Percentiles rank a stretch among this genome's conserved stretches.
Conservation (phyloP, 2,888 invertebrate species). For the Nemotelus nigrinus region DNA sequence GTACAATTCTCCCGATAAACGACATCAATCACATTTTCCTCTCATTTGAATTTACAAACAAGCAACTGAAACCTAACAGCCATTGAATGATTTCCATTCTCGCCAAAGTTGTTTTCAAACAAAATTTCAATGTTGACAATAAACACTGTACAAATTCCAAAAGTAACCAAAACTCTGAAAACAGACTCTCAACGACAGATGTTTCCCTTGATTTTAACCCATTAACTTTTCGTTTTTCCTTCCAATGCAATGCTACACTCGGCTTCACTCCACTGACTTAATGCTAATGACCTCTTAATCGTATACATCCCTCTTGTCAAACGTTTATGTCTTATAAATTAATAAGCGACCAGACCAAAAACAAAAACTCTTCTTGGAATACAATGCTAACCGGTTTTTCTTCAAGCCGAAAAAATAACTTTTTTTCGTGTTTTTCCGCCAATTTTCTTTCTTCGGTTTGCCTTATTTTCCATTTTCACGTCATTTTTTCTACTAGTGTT, state of each 20-base stretch:
- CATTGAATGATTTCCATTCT: not conserved
- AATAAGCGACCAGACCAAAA: conserved; percentile 3
- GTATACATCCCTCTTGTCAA: not conserved
- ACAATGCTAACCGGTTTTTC: not conserved
- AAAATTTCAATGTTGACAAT: not conserved
- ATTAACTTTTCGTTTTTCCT: conserved; percentile 9
- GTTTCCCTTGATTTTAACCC: not conserved
- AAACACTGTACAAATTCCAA: not conserved
- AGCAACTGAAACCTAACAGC: too few relatives aligned
- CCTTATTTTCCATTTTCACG: too few relatives aligned
- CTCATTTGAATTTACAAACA: too few relatives aligned
- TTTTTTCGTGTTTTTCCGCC: too few relatives aligned
- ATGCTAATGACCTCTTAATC: conserved; percentile 17
- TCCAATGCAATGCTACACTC: not conserved
- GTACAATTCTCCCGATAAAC: too few relatives aligned
- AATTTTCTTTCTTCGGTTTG: too few relatives aligned
- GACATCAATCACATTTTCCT: too few relatives aligned
- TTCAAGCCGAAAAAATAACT: too few relatives aligned
- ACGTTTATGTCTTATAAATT: conserved; percentile 26
- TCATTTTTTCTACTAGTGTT: too few relatives aligned
- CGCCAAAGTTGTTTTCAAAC: not conserved
- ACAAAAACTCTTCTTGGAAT: conserved; percentile 3
- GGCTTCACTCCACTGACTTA: not conserved
- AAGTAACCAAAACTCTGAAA: not conserved
- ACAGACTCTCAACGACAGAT: not conserved